Percentiles rank a stretch among this genome's conserved stretches.
phyloP scores from a whole-genome alignment of 2,797 vertebrate species.

The Esox masquinongy region DNA sequence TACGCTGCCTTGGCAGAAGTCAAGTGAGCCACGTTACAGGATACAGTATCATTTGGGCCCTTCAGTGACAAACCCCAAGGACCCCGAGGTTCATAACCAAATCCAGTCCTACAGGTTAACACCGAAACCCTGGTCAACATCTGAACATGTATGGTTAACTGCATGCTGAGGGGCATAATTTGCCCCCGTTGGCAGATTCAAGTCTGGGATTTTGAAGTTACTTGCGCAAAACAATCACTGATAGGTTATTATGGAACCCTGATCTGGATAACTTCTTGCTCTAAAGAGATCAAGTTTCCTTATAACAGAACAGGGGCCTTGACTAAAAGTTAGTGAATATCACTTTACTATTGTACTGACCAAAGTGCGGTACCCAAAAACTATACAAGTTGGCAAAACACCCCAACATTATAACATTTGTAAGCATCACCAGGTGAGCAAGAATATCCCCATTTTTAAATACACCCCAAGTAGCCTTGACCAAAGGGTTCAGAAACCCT shows the following conservation, averaged over 20 bases:
- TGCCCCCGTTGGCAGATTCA: too few species aligned
- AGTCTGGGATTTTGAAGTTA: too few species aligned
- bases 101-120: neutral
- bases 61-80: constrained; percentile 8
- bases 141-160: neutral
- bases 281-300: neutral
- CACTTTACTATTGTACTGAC: neutral
- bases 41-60: neutral
- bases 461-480: neutral
- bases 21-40: constrained; percentile 3
- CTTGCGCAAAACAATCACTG: neutral
- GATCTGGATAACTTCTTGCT: neutral
- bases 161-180: too few species aligned
- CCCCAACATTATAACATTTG: too few species aligned
- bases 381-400: too few species aligned
- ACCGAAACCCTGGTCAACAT: neutral
- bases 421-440: too few species aligned
- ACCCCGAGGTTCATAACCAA: neutral
- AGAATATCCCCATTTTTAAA: too few species aligned
- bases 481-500: neutral
- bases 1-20: constrained; percentile 15
- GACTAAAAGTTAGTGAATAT: neutral
- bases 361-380: neutral
- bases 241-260: neutral
- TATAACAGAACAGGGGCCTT: neutral